Evolutionary conservation across 2,888 invertebrate genomes (phyloP).

Genomic region (Chaitophorus viminalis): DNA sequence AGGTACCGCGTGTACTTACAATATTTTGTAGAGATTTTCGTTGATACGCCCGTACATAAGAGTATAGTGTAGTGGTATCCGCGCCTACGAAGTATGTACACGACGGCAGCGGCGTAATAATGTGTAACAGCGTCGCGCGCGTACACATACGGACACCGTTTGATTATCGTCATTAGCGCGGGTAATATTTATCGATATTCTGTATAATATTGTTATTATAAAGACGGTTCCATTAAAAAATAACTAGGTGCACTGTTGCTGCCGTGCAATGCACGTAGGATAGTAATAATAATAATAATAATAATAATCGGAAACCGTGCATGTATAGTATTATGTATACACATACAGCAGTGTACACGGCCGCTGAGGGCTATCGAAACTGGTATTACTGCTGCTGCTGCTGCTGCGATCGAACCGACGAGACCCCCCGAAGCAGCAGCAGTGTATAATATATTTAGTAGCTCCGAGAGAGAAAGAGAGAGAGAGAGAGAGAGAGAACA

Average conservation of each 20-base stretch:
- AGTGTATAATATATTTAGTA: too few relatives aligned
- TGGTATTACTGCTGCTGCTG: slow-evolving; percentile 22
- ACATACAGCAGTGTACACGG: not conserved
- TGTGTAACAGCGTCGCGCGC: not conserved
- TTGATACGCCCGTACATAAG: too few relatives aligned
- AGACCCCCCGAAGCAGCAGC: not conserved
- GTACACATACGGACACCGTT: too few relatives aligned
- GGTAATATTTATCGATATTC: slow-evolving; percentile 23
- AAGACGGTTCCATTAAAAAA: slow-evolving; percentile 38
- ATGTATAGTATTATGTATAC: not conserved
- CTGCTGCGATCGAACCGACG: not conserved
- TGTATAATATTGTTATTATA: too few relatives aligned
- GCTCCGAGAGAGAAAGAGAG: not conserved
- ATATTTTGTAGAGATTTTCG: not conserved
- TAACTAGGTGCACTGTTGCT: not conserved
- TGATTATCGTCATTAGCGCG: slow-evolving; percentile 43
- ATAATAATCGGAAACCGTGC: slow-evolving; percentile 21
- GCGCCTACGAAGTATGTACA: not conserved
- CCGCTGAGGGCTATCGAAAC: slow-evolving; percentile 57
- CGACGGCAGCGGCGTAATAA: not conserved
- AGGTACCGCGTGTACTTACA: not conserved
- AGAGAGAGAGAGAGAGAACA: not conserved
- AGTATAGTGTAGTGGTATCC: too few relatives aligned
- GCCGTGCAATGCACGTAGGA: not conserved
- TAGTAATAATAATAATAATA: slow-evolving; percentile 10